Base-by-base conservation (phyloP, 2,888 invertebrate genomes). In the Toxonevra muliebris region DNA sequence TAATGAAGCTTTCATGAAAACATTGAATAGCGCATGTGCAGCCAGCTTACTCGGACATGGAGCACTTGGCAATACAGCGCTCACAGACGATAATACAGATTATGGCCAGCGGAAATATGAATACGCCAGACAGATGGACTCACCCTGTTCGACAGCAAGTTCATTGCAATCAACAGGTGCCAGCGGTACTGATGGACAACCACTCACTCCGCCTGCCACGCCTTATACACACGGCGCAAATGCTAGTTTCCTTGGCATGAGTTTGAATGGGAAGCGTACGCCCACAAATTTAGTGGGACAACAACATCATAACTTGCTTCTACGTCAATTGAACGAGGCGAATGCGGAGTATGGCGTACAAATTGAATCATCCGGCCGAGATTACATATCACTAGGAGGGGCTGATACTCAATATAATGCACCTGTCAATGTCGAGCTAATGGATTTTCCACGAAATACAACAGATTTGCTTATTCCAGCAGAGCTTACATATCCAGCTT, bases 201-300 rank as follows among this genome's bases (percentile, higher is more conserved):
- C 80, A 12, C 73, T 85, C 7, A 85, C 85, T 45, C 85, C 85
- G 0, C 86, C 85, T 43, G 81, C 84, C 11, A 85, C 86, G 48
- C 85, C 85, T 15, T 82, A 77, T 48, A 75, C 73, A 20, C 70
- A 62, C 1, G 57, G 40, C 20, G 8, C 69, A 58, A n/a, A 40
- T 17, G 19, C 43, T 9, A 52, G 60, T 13, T 12, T 63, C 30
- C 53, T 65, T n/a, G 53, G 9, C 42, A 54, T 52, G 43, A 62
- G 42, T 48, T 19, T 58, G 54, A 61, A 50, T 19, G 72, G 43
- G 61, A 75, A 54, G 15, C 67, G 68, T 0, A 58, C 61, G 11
- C 50, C 69, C 13, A 30, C 75, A 50, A 58, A 65, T 30, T 30
- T 52, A 57, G 55, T 73, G 70, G 61, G 71, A 53, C 72, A 66